These are phyloP conservation scores for Eledone cirrhosa DNA, from an alignment of 2,888 invertebrate genomes.

Conservation along the genomic window DNA sequence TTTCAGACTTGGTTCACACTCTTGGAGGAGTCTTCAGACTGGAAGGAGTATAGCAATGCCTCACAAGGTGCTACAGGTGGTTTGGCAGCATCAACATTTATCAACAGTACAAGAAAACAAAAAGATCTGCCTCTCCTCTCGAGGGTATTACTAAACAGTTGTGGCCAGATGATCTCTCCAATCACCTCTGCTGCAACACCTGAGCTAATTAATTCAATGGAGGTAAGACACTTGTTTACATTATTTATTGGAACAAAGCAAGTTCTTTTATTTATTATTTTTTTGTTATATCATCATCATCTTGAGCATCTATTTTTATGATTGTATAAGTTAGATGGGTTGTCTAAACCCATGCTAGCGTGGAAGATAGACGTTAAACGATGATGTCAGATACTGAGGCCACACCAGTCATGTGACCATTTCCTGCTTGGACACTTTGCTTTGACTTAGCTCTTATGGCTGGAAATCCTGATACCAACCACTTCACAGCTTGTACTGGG, in stretches of 20 bases:
- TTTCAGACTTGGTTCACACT: constrained; percentile 4
- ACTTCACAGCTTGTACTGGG: too few species aligned
- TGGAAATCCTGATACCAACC: too few species aligned
- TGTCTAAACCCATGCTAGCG: too few species aligned
- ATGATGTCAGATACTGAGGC: too few species aligned
- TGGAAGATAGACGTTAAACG: too few species aligned
- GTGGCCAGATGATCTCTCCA: neutral
- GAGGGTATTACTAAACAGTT: constrained; percentile 11
- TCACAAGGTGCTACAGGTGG: neutral
- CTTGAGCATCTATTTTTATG: neutral
- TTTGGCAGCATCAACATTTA: neutral
- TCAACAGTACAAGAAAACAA: neutral
- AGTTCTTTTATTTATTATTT: neutral
- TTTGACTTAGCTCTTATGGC: too few species aligned
- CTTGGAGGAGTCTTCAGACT: neutral
- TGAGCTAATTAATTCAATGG: neutral
- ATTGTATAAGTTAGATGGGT: neutral
- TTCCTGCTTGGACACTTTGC: too few species aligned
- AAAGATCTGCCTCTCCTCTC: neutral
- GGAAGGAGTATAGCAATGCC: neutral
- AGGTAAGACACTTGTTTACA: too few species aligned
- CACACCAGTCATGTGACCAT: too few species aligned
- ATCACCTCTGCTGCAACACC: neutral
- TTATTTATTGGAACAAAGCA: too few species aligned
- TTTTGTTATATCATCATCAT: neutral